Evolutionary conservation across 1,140 invertebrate genomes (phyloP).

Genomic region (Drosophila parabipectinata): DNA sequence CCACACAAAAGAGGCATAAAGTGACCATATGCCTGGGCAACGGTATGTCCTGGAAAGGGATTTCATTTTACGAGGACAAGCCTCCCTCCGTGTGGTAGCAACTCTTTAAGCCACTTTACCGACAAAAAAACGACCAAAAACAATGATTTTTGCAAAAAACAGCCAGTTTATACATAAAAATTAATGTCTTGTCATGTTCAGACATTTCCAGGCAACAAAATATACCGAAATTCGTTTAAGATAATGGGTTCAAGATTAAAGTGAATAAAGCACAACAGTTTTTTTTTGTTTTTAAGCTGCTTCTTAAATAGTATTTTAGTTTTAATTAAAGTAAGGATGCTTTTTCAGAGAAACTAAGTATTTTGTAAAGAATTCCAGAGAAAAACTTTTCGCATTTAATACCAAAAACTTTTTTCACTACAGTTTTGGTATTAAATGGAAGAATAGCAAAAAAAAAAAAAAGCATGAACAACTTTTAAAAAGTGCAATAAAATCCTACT

Average conservation of each 20-base stretch:
- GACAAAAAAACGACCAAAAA: background rate
- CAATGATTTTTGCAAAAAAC: background rate
- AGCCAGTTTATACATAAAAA: background rate
- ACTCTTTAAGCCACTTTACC: background rate
- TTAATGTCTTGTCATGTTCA: too few relatives aligned
- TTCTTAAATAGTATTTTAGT: too few relatives aligned
- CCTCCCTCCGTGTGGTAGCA: background rate
- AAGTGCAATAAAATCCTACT: background rate
- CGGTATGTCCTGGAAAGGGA: background rate
- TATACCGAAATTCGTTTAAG: too few relatives aligned
- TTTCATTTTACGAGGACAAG: background rate
- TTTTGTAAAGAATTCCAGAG: too few relatives aligned
- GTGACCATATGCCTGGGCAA: background rate
- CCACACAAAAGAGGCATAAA: constrained; percentile 11
- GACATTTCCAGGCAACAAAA: background rate
- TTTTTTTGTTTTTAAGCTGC: too few relatives aligned
- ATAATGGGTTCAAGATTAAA: background rate
- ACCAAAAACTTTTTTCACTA: too few relatives aligned
- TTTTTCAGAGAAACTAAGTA: too few relatives aligned
- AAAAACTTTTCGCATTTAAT: too few relatives aligned
- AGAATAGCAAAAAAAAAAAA: too few relatives aligned
- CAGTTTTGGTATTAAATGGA: too few relatives aligned
- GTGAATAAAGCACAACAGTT: too few relatives aligned
- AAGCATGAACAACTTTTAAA: too few relatives aligned
- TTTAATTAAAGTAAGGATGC: background rate